Base-by-base conservation (phyloP, 2,888 invertebrate genomes). In the Drosophila kokeensis region DNA sequence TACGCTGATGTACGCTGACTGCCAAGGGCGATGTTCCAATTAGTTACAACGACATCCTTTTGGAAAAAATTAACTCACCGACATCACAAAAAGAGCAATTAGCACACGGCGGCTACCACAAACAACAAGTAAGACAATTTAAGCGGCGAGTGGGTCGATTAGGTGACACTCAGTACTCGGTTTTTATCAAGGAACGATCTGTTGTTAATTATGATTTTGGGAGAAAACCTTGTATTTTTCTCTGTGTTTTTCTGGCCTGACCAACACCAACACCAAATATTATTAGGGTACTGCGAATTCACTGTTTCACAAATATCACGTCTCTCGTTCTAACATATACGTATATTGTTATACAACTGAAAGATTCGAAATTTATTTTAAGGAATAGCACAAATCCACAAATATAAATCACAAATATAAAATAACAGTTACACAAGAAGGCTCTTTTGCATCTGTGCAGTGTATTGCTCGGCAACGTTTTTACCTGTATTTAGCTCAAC, bases 11-110 rank as follows among this genome's bases (percentile, higher is more conserved):
- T 60, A 40, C 65, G 38, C 15, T 49, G 24, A 24, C 30, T 18
- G 73, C 76, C 68, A 42, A 24, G 32, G 69, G 81, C 79, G 66
- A 54, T 79, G 67, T 60, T 81, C 83, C 79, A 87, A 88, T 89
- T 87, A 87, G 79, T 83, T 78, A 73, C 72, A 81, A 78, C 74
- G 86, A 81, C 84, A 82, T 82, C 81, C 78, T 75, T 72, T 71
- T 42, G 45, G 63, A 68, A 73, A 73, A 73, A 68, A 55, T 52
- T 50, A 57, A 63, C 63, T 54, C 63, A 55, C 60, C 49, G 52
- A 42, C 70, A 62, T 52, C 58, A 60, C 53, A 78, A 78, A 72
- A 77, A 69, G 61, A 63, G 69, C 69, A 58, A 85, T 86, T 81
- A 83, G 58, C 73, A 67, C 54, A 57, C 57, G 42, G 58, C 65